A percentile compares a stretch with the other conserved stretches of the same genome.
Evolutionary conservation across 2,888 invertebrate genomes (phyloP).

Genomic region (Neoaliturus tenellus): DNA sequence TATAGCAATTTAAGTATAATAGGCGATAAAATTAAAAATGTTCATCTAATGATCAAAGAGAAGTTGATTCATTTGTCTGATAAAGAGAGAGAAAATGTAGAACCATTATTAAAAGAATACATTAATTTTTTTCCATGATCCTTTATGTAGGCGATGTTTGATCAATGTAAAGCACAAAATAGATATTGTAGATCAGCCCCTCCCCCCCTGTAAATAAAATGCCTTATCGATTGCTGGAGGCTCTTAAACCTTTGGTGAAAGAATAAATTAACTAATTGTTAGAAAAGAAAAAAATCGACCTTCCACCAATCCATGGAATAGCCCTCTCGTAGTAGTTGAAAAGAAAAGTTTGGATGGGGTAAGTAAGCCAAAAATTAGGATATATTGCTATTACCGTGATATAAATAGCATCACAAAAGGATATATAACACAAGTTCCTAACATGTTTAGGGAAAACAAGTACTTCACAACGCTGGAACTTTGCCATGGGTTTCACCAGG

Average conservation of each 20-base stretch:
- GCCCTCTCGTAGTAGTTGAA: slow-evolving; percentile 69
- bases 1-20: too few species aligned
- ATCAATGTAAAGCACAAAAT: too few species aligned
- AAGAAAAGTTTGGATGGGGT: slow-evolving; percentile 68
- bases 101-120: too few species aligned
- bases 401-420: slow-evolving; percentile 67
- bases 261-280: slow-evolving; percentile 65
- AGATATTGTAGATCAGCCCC: not conserved
- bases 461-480: not conserved
- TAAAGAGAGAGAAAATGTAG: too few species aligned
- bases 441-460: not conserved
- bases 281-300: slow-evolving; percentile 63
- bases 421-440: not conserved
- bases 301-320: slow-evolving; percentile 69
- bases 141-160: too few species aligned
- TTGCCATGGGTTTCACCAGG: not conserved
- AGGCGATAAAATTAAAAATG: too few species aligned
- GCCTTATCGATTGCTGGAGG: slow-evolving; percentile 19
- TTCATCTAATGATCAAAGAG: too few species aligned
- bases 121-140: too few species aligned
- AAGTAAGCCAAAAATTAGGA: slow-evolving; percentile 59
- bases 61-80: too few species aligned
- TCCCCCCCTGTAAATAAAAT: not conserved
- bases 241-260: slow-evolving; percentile 35
- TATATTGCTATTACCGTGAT: slow-evolving; percentile 67